phyloP scores from a whole-genome alignment of 2,113 vertebrate species.

The Chloropsis hardwickii region DNA sequence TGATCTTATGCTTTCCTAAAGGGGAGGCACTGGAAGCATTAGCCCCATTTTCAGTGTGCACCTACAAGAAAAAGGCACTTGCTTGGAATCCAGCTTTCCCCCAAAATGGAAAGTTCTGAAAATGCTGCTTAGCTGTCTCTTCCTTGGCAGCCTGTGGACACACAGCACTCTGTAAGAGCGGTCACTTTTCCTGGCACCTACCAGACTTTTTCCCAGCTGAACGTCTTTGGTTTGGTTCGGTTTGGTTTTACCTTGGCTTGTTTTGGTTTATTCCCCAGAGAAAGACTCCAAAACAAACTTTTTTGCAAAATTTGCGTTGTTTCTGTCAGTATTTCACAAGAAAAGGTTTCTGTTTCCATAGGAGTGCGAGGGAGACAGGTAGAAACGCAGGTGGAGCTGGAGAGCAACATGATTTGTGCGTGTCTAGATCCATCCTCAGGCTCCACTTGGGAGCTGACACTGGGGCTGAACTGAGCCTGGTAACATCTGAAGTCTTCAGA shows the following conservation, averaged over 20 bases:
- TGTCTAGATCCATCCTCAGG: neutral
- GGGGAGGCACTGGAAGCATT: neutral
- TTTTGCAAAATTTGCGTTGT: neutral
- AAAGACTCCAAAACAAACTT: neutral
- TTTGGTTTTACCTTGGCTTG: neutral
- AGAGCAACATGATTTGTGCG: accelerated
- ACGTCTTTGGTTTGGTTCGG: neutral
- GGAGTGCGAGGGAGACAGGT: neutral
- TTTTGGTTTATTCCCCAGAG: neutral
- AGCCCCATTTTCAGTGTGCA: neutral
- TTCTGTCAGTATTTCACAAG: neutral
- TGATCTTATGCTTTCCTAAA: neutral
- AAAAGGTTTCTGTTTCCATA: neutral
- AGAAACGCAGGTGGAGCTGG: neutral
- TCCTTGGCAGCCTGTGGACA: neutral
- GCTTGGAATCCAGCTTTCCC: neutral
- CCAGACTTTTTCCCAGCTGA: neutral
- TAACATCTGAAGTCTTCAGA: neutral
- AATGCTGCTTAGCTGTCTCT: neutral
- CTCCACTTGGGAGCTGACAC: neutral
- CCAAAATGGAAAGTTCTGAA: neutral
- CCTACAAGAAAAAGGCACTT: neutral
- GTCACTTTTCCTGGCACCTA: neutral
- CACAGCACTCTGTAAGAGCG: accelerated
- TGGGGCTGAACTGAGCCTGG: neutral